These are phyloP conservation scores for Leptodactylus fuscus DNA, from an alignment of 2,113 vertebrate species.

Conservation along the genomic window DNA sequence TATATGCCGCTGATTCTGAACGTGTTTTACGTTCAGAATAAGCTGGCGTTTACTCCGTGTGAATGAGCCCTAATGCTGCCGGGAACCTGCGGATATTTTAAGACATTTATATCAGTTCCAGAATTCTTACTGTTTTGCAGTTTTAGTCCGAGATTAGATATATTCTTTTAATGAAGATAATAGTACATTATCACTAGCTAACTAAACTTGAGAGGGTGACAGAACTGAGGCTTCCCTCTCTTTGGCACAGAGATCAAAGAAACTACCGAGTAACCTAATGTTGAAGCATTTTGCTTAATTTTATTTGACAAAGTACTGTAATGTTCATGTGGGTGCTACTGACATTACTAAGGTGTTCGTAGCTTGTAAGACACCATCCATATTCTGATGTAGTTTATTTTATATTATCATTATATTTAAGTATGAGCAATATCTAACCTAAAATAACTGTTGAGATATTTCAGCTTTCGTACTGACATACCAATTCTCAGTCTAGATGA, in stretches of 20 bases:
- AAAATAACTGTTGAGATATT: neutral
- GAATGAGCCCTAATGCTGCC: too few species aligned
- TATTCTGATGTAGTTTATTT: neutral
- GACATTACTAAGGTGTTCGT: constrained; percentile 6
- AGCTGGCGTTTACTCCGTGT: too few species aligned
- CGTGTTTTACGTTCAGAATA: too few species aligned
- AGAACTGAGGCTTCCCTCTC: constrained; percentile 1
- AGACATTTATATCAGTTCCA: neutral
- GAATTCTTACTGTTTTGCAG: neutral
- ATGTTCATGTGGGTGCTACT: constrained; percentile 35
- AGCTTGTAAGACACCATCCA: neutral
- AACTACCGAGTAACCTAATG: constrained; percentile 7
- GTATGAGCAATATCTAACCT: neutral
- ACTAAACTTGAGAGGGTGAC: constrained; percentile 22
- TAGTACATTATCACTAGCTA: constrained; percentile 28
- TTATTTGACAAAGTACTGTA: neutral
- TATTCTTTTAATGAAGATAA: constrained; percentile 31
- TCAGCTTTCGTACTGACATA: neutral
- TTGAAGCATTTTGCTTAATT: neutral
- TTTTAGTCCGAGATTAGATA: constrained; percentile 20
- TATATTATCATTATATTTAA: constrained; percentile 25
- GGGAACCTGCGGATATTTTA: too few species aligned
- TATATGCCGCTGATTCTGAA: too few species aligned
- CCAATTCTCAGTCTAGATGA: neutral
- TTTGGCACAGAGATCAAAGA: constrained; percentile 39